Percentiles rank a stretch among this genome's conserved stretches.
Conservation (phyloP, 1,140 invertebrate species). For the Drosophila melanogaster region Release_6_plus_ISO1_MT NT_037436.4:10388501-10389000, state of each 20-base stretch:
- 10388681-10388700: slow-evolving; percentile 31
- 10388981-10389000: slow-evolving; percentile 62
- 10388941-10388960: slow-evolving; percentile 44
- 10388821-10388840: slow-evolving; percentile 67
- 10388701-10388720: slow-evolving; percentile 32
- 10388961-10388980: slow-evolving; percentile 36
- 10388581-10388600: slow-evolving; percentile 37
- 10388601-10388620: slow-evolving; percentile 74
- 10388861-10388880: slow-evolving; percentile 46
- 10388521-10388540: slow-evolving; percentile 84
- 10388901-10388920: slow-evolving; percentile 1
- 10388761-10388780: slow-evolving; percentile 69
- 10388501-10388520: slow-evolving; percentile 84
- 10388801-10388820: slow-evolving; percentile 62
- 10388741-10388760: slow-evolving; percentile 16
- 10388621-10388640: slow-evolving; percentile 82
- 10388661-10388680: slow-evolving; percentile 71
- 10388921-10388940: slow-evolving; percentile 7
- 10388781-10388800: slow-evolving; percentile 48
- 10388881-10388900: slow-evolving; percentile 4
- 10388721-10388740: slow-evolving; percentile 22
- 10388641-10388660: slow-evolving; percentile 75
- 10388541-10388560: slow-evolving; percentile 68
- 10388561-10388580: slow-evolving; percentile 24
- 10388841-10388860: slow-evolving; percentile 55